Conservation (phyloP, 64 coral and sea anemone species). For the Catalaphyllia jardinei region DNA sequence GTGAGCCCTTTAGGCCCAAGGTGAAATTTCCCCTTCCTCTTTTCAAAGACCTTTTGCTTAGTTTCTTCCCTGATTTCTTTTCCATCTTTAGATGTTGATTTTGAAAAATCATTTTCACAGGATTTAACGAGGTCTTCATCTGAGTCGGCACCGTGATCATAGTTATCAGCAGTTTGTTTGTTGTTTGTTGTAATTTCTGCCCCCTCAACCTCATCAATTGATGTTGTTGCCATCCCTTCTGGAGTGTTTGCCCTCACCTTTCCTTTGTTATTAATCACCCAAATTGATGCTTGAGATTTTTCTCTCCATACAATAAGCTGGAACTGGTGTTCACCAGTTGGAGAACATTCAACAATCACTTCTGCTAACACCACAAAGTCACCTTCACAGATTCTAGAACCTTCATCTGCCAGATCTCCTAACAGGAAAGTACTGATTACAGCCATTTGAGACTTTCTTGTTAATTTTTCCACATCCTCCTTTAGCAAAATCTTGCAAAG, state of each 20-base stretch:
- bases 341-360: constrained; percentile 20
- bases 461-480: constrained; percentile 16
- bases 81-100: not conserved
- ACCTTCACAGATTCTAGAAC: not conserved
- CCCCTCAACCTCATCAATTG: not conserved
- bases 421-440: constrained; percentile 17
- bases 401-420: constrained; percentile 40
- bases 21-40: constrained; percentile 6
- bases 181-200: not conserved
- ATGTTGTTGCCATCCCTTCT: not conserved
- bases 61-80: not conserved
- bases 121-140: not conserved
- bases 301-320: constrained; percentile 44
- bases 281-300: constrained; percentile 10
- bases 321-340: constrained; percentile 35
- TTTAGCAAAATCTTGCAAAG: constrained; percentile 24
- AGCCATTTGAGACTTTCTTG: not conserved
- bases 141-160: not conserved
- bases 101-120: not conserved
- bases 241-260: not conserved
- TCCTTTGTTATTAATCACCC: constrained; percentile 17
- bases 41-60: not conserved
- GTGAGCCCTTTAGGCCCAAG: constrained; percentile 20
- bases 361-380: constrained; percentile 36
- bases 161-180: not conserved